Evolutionary conservation across 2,888 invertebrate genomes (phyloP).

Genomic region (Sisyra nigra): DNA sequence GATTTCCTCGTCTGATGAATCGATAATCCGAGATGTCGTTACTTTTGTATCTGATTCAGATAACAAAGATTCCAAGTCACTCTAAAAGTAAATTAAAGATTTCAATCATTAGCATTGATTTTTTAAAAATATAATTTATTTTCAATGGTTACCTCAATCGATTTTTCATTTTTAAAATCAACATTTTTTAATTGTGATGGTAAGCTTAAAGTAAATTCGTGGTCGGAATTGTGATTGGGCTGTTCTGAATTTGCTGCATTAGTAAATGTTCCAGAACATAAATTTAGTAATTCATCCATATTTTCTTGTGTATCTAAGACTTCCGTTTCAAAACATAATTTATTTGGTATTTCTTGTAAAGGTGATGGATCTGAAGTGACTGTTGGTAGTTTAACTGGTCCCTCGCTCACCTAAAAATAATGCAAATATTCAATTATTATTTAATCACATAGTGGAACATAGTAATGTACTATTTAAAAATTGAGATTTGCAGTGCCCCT

Average conservation of each 20-base stretch:
- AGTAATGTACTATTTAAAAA: no score
- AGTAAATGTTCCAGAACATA: constrained; percentile 32
- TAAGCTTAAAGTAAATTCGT: not conserved
- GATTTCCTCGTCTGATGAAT: not conserved
- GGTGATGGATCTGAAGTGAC: constrained; percentile 19
- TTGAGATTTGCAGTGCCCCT: no score
- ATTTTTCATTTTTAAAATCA: not conserved
- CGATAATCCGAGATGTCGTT: not conserved
- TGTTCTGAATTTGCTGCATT: constrained; percentile 1
- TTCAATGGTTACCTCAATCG: not conserved
- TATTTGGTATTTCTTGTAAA: constrained; percentile 21
- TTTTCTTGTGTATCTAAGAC: constrained; percentile 22
- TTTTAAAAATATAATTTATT: no score
- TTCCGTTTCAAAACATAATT: constrained; percentile 24
- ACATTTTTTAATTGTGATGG: constrained; percentile 1
- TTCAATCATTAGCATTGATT: no score
- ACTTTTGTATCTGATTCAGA: not conserved
- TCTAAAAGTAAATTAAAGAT: no score
- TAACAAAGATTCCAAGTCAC: no score
- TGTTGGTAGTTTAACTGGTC: constrained; percentile 17
- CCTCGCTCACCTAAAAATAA: constrained; percentile 15
- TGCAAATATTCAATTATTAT: not conserved
- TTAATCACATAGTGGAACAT: no score
- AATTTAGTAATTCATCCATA: constrained; percentile 31
- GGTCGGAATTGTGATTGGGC: no score